Percentiles rank a stretch among this genome's conserved stretches.
These are phyloP conservation scores for Planococcus citri DNA, from an alignment of 1,140 invertebrate species.

Conservation along the genomic window DNA sequence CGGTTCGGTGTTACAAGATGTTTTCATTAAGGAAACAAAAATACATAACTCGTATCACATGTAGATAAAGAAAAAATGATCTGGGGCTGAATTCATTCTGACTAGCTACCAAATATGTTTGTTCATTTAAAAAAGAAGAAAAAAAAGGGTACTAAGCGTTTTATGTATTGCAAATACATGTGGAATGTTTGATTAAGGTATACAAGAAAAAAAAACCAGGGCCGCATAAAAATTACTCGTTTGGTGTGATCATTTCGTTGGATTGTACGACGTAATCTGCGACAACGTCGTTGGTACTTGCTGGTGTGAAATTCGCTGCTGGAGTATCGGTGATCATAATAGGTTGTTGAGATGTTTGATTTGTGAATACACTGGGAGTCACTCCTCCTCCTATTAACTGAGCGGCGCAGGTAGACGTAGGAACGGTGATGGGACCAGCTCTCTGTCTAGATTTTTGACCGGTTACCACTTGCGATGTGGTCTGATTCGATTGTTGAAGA, in stretches of 20 bases:
- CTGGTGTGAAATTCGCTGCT: not conserved
- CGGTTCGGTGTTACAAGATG: too few species aligned
- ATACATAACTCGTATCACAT: too few species aligned
- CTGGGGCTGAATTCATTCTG: not conserved
- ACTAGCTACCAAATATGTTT: slow-evolving; percentile 1
- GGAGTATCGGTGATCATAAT: not conserved
- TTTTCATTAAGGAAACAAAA: too few species aligned
- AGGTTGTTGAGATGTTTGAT: slow-evolving; percentile 13
- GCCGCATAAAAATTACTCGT: not conserved
- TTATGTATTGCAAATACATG: not conserved
- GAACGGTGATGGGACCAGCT: slow-evolving; percentile 33
- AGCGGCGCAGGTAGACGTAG: slow-evolving; percentile 47
- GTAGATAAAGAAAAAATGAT: too few species aligned
- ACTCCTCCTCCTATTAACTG: slow-evolving; percentile 61
- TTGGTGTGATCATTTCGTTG: not conserved
- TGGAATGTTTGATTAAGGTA: not conserved
- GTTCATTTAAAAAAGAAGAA: not conserved
- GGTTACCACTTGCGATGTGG: slow-evolving; percentile 38
- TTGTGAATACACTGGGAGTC: slow-evolving; percentile 50
- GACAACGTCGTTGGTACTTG: not conserved
- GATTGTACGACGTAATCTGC: not conserved
- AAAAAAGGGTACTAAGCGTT: not conserved
- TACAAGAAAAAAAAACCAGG: not conserved
- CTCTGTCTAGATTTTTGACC: slow-evolving; percentile 34
- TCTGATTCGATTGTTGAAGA: slow-evolving; percentile 48